Percentiles rank a stretch among this genome's conserved stretches.
Evolutionary conservation across 1,140 invertebrate species (phyloP).

Genomic region (Drosophila subobscura): DNA sequence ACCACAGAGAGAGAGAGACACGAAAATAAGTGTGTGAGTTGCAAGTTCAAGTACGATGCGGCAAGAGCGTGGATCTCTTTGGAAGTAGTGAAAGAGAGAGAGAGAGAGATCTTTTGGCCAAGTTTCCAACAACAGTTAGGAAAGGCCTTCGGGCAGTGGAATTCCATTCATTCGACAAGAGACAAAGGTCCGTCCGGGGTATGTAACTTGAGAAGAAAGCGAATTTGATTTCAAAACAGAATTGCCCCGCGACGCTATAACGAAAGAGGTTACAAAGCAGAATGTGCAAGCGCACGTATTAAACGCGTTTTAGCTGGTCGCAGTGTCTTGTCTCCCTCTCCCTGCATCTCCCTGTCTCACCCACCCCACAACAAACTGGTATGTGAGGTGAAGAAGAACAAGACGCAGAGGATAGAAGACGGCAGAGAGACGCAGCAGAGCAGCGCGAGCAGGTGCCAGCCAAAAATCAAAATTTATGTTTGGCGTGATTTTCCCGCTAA

Average conservation of each 20-base stretch:
- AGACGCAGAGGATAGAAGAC: constrained; percentile 17
- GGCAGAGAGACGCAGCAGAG: constrained; percentile 2
- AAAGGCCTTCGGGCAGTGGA: constrained; percentile 44
- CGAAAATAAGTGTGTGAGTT: background rate
- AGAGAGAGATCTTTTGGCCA: constrained; percentile 3
- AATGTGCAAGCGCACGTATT: constrained; percentile 72
- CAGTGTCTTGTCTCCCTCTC: constrained; percentile 5
- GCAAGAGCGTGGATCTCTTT: constrained; percentile 22
- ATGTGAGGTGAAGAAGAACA: constrained; percentile 54
- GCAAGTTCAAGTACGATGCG: constrained; percentile 63
- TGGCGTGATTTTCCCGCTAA: constrained; percentile 50
- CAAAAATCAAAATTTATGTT: constrained; percentile 40
- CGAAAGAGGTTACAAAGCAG: constrained; percentile 80
- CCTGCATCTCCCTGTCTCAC: background rate
- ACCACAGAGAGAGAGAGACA: background rate
- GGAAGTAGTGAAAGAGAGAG: background rate
- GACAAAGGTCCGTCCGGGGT: constrained; percentile 22
- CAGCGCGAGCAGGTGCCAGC: constrained; percentile 23
- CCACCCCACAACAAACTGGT: constrained; percentile 56
- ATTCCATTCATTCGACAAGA: constrained; percentile 55
- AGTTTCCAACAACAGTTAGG: constrained; percentile 21
- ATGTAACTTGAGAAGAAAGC: constrained; percentile 67
- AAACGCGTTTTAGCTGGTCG: constrained; percentile 73
- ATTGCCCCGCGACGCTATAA: constrained; percentile 58
- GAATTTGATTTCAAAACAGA: constrained; percentile 79